phyloP scores from a whole-genome alignment of 1,140 invertebrate species.

The Bombus sylvicola region DNA sequence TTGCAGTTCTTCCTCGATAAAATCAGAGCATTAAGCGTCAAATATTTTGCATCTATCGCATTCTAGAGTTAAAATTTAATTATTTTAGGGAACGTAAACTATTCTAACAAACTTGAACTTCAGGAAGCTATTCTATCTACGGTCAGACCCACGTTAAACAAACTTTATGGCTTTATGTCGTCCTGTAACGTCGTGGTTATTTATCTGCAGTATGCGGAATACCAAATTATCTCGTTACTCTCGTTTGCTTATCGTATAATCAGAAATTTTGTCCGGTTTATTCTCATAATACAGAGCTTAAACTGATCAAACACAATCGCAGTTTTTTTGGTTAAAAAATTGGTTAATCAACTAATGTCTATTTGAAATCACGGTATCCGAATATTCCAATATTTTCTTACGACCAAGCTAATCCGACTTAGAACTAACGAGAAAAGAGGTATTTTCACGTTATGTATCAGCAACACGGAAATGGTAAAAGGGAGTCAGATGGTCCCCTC shows the following conservation, averaged over 20 bases:
- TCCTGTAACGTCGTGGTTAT: constrained; percentile 23
- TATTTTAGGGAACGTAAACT: constrained; percentile 29
- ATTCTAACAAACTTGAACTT: constrained; percentile 35
- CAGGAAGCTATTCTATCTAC: constrained; percentile 10
- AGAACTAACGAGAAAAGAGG: neutral
- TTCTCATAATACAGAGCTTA: neutral
- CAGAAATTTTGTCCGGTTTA: neutral
- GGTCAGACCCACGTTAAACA: constrained; percentile 27
- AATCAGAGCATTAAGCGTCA: neutral
- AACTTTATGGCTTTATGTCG: constrained; percentile 31
- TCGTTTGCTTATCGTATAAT: neutral
- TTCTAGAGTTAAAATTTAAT: constrained; percentile 33
- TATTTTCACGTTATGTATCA: neutral
- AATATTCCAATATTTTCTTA: neutral
- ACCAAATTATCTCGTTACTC: constrained; percentile 30
- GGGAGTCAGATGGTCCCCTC: no score
- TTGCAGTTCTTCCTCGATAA: no score
- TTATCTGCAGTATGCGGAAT: constrained; percentile 43
- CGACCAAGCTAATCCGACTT: neutral
- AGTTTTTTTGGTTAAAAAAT: no score
- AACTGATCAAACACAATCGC: neutral
- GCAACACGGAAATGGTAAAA: no score
- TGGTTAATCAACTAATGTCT: neutral
- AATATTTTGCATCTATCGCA: neutral
- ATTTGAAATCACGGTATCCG: neutral